Base-by-base conservation (phyloP, 1,140 invertebrate species). In the Phortica variegata region DNA sequence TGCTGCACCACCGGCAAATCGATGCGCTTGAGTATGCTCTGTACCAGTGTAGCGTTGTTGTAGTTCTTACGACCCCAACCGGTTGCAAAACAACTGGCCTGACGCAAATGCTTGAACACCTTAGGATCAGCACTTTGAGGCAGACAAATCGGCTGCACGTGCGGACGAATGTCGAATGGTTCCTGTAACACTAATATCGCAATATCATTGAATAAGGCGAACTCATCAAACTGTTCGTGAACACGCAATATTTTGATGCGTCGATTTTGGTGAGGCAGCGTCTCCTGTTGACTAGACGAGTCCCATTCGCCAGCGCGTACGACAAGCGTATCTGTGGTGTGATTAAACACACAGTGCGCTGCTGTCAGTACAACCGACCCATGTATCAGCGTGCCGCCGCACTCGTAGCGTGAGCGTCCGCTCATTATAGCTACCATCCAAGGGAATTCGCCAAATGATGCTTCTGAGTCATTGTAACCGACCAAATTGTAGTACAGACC, bases 351-450 rank as follows among this genome's bases (percentile, higher is more conserved):
- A 49, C 81, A 83, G 61, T 89, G 87, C 29, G 84, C 84, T 4
- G 84, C 85, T 2, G 85, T 88, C 4, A 88, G 65, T 7, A 87
- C 82, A 8, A 84, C 81, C 31, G 75, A 75, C 10, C 78, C 75
- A 47, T 85, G 82, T 49, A 89, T 85, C 2, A 89, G 60, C 5
- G 85, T 79, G 15, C 82, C 86, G 2, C 86, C 87, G 56, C 86
- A 87, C 13, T 85, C 77, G 51, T 85, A 79, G 1, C 78, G 76
- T 7, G 81, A 79, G 7, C 84, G 75, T 3, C 65, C 59, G 57
- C 87, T 82, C 10, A 92, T 76, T 21, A 93, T 77, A 0, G 88
- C 89, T 0, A 88, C 84, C 87, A 90, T 90, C 89, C 89, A 91
- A 0, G 89, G 88, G 72, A 89, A 91, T 71, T 78, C 44, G 1